phyloP scores from a whole-genome alignment of 2,797 vertebrate genomes.

The Synanceia verrucosa region DNA sequence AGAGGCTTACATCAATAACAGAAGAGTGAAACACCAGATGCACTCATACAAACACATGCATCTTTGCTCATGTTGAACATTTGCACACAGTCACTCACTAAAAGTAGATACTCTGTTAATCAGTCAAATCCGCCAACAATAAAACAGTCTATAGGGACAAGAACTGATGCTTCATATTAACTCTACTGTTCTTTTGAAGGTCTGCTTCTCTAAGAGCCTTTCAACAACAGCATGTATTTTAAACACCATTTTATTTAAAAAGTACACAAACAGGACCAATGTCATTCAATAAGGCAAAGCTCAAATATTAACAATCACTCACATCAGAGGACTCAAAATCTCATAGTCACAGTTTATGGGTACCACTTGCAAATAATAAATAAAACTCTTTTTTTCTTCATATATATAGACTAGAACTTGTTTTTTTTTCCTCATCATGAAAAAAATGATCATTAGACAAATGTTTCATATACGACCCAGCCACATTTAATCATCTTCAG shows the following conservation, averaged over 20 bases:
- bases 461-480: conserved; percentile 83
- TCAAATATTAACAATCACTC: conserved; percentile 85
- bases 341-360: conserved; percentile 86
- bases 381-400: conserved; percentile 62
- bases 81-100: conserved; percentile 5
- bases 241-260: conserved; percentile 96
- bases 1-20: conserved; percentile 49
- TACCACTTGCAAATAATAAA: conserved; percentile 83
- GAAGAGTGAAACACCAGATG: conserved; percentile 50
- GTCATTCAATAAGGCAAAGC: conserved; percentile 93
- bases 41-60: conserved; percentile 19
- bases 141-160: conserved; percentile 18
- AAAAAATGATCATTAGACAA: conserved; percentile 79
- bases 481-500: conserved; percentile 79
- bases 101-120: conserved; percentile 42
- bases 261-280: conserved; percentile 93
- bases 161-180: conserved; percentile 26
- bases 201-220: background rate
- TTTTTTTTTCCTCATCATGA: conserved; percentile 56
- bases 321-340: conserved; percentile 77
- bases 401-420: conserved; percentile 54
- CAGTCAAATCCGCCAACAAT: conserved; percentile 46
- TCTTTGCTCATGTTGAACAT: conserved; percentile 40
- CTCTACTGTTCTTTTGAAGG: conserved; percentile 10
- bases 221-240: conserved; percentile 72